Conservation (phyloP, 2,797 vertebrate genomes). For the Amblyopsis hoosieri region DNA sequence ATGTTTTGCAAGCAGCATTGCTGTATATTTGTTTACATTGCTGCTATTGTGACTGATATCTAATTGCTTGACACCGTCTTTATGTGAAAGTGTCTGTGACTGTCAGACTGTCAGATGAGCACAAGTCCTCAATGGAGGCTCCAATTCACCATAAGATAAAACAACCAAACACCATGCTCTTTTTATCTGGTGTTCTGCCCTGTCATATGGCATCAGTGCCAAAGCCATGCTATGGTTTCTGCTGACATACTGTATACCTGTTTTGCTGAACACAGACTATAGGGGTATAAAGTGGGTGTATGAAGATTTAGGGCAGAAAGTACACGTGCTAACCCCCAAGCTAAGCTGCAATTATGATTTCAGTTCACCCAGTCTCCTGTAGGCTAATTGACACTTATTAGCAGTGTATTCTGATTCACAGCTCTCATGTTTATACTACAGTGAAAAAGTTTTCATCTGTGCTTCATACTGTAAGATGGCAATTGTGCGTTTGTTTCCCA, state of each 20-base stretch:
- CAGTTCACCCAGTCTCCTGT: not conserved
- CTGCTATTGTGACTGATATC: conserved; percentile 4
- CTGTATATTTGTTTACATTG: no score
- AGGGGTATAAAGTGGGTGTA: conserved; percentile 75
- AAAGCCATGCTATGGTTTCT: conserved; percentile 42
- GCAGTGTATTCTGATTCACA: conserved; percentile 12
- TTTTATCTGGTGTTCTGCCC: conserved; percentile 65
- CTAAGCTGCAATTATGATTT: conserved; percentile 13
- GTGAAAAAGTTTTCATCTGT: conserved; percentile 28
- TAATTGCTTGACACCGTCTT: conserved; percentile 27
- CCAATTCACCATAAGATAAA: conserved; percentile 28
- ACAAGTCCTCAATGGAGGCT: conserved; percentile 29
- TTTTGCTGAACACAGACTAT: conserved; percentile 64
- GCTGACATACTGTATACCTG: conserved; percentile 62
- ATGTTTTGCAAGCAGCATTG: no score
- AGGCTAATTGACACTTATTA: conserved; percentile 25
- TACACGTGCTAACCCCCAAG: conserved; percentile 20
- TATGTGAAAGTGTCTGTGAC: conserved; percentile 25
- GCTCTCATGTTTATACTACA: conserved; percentile 27
- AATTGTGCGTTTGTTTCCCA: conserved; percentile 38
- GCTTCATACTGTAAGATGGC: conserved; percentile 23
- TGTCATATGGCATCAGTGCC: conserved; percentile 72
- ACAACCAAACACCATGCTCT: conserved; percentile 47
- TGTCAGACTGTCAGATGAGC: conserved; percentile 45
- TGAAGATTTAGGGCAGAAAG: conserved; percentile 36